Conservation (phyloP, 1,140 invertebrate species). For the Drosophila murphyi region DNA sequence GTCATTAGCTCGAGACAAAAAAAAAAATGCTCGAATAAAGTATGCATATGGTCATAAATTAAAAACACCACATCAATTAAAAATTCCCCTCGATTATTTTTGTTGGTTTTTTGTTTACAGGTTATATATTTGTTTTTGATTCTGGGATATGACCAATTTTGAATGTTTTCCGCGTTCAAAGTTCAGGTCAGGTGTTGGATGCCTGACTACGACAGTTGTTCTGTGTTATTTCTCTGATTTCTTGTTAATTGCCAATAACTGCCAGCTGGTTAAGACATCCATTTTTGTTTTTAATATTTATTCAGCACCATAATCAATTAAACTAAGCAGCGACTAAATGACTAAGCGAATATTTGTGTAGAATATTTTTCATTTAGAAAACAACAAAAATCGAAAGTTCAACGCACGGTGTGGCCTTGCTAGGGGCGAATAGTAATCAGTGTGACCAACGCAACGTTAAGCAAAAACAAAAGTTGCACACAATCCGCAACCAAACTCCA, state of each 20-base stretch:
- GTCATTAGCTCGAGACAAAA: not conserved
- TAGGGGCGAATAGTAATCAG: conserved; percentile 4
- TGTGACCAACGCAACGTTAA: conserved; percentile 4
- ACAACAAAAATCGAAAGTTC: conserved; percentile 35
- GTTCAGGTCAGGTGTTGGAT: conserved; percentile 7
- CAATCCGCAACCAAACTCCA: conserved; percentile 20
- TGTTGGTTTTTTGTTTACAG: conserved; percentile 8
- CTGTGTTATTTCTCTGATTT: conserved; percentile 1
- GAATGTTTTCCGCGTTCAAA: conserved; percentile 41
- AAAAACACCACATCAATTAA: conserved; percentile 7
- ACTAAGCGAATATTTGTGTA: conserved; percentile 35
- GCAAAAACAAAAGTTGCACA: conserved; percentile 17
- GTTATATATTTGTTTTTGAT: not conserved
- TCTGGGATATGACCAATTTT: not conserved
- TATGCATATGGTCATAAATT: conserved; percentile 13
- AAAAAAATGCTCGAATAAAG: not conserved
- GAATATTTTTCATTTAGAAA: conserved; percentile 16
- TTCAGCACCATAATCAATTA: conserved; percentile 43
- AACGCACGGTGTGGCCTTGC: conserved; percentile 46
- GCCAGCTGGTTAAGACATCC: conserved; percentile 11
- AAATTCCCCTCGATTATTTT: not conserved
- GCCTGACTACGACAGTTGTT: not conserved
- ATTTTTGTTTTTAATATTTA: conserved; percentile 21
- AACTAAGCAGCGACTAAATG: conserved; percentile 29
- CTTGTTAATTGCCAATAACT: conserved; percentile 38